A percentile compares a stretch with the other conserved stretches of the same genome.
Conservation (phyloP, 2,113 vertebrate species). For the Amblyornis subalaris region DNA sequence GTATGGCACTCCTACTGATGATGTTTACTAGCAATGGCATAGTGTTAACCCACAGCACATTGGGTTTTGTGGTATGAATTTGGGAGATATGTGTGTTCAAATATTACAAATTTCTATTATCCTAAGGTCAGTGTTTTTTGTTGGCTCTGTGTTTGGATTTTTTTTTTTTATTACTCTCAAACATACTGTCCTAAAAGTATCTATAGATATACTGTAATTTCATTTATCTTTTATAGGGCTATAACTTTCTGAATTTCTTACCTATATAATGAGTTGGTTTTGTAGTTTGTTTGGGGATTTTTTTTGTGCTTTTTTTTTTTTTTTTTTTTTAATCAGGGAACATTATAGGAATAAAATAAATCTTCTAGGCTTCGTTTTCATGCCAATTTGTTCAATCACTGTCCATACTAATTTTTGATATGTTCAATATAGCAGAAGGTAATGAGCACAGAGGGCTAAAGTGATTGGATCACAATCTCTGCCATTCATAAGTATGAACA, state of each 20-base stretch:
- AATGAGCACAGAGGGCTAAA: not conserved
- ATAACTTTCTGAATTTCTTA: not conserved
- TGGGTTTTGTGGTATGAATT: accelerated
- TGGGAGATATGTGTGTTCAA: not conserved
- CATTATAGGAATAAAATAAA: not conserved
- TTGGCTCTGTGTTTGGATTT: not conserved
- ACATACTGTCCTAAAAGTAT: not conserved
- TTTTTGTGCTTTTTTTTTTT: not conserved
- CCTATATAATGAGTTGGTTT: no score
- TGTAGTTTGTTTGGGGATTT: not conserved
- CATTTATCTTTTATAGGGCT: not conserved
- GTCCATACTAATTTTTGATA: not conserved
- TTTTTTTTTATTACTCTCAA: not conserved
- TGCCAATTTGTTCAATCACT: not conserved
- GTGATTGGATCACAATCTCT: not conserved
- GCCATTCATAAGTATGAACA: not conserved
- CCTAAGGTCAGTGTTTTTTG: not conserved
- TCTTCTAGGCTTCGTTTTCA: not conserved
- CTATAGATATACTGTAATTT: not conserved
- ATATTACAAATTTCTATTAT: not conserved
- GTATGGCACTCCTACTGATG: not conserved
- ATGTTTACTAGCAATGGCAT: not conserved
- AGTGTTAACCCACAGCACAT: not conserved
- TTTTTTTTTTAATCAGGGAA: not conserved
- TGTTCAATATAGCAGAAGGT: not conserved